Conservation (phyloP, 2,888 invertebrate species). For the Aplocera efformata region DNA sequence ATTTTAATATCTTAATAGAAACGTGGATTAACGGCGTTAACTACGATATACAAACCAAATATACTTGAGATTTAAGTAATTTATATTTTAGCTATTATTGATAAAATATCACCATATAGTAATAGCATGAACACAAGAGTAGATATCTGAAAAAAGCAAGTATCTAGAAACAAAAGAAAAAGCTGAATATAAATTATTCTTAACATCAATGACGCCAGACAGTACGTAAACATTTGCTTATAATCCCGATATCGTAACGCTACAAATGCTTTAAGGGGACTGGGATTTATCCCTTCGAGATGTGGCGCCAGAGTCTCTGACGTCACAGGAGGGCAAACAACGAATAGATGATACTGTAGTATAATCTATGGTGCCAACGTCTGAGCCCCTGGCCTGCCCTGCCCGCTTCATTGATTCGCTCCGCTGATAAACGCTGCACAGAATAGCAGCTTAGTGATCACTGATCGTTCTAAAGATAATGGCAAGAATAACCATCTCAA, state of each 20-base stretch:
- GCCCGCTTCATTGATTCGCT: slow-evolving; percentile 31
- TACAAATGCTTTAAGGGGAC: slow-evolving; percentile 18
- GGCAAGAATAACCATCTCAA: too few species aligned
- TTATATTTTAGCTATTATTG: too few species aligned
- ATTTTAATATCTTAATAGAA: too few species aligned
- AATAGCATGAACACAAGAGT: too few species aligned
- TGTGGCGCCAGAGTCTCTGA: slow-evolving; percentile 39
- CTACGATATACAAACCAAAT: too few species aligned
- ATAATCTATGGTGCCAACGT: too few species aligned
- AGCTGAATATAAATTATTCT: slow-evolving; percentile 2
- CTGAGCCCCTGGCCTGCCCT: slow-evolving; percentile 32
- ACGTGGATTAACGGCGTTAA: too few species aligned
- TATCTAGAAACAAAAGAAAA: slow-evolving; percentile 1
- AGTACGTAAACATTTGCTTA: slow-evolving; percentile 11
- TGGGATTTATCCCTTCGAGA: slow-evolving; percentile 32
- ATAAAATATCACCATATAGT: too few species aligned
- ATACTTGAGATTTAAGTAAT: too few species aligned
- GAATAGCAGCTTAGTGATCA: slow-evolving; percentile 6
- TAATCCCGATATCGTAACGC: slow-evolving; percentile 14
- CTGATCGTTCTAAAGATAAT: slow-evolving; percentile 11
- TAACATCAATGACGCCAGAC: slow-evolving; percentile 10
- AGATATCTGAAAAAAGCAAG: not conserved
- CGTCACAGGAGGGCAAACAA: slow-evolving; percentile 33
- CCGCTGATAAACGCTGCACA: slow-evolving; percentile 26
- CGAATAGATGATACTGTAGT: slow-evolving; percentile 31